Evolutionary conservation across 2,113 vertebrate genomes (phyloP), one percentile per base, ranked within the genome.

Genomic region (Platichthys flesus): DNA sequence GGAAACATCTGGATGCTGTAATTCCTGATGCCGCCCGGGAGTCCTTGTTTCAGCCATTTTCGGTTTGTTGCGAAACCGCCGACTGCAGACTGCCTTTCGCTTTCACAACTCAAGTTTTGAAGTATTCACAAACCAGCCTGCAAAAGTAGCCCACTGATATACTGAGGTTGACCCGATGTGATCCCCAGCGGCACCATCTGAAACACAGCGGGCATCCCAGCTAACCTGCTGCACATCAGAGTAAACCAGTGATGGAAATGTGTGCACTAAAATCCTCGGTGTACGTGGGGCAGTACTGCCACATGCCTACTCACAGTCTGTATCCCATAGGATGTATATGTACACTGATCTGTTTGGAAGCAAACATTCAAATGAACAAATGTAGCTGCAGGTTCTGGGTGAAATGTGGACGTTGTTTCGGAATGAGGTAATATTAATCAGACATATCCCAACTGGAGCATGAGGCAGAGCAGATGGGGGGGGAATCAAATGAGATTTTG

Each of bases 1-100:
- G 57, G 74, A 83, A 88, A 89, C 88, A 90, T 90, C 86, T 90
- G 90, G 85, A 67, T 59, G 54, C 67, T 58, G 15, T 35, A 60
- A 78, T 66, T 58, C 52, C 61, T 31, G 45, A 56, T 80, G 71
- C 81, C 78, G 61, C 73, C 79, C 62, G 68, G 55, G 78, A 79
- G 74, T 81, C n/a, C 13, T 63, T 80, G 64, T 76, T 74, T 77
- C 67, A 58, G 74, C 65, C 66, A 73, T 78, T 80, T 73, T 71
- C 24, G 68, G 67, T 56, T 74, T 85, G 68, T 91, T 90, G 76
- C 67, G 28, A 73, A 82, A 88, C 55, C 56, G 70, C 61, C n/a
- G 70, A 70, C 51, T 69, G 58, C 78, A 81, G 77, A 60, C 54
- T 69, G 67, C 67, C 64, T 85, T 58, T 71, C 55, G 71, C 69